Evolutionary conservation across 2,797 vertebrate genomes (phyloP).

Genomic region (Melanotaenia pygmaea): DNA sequence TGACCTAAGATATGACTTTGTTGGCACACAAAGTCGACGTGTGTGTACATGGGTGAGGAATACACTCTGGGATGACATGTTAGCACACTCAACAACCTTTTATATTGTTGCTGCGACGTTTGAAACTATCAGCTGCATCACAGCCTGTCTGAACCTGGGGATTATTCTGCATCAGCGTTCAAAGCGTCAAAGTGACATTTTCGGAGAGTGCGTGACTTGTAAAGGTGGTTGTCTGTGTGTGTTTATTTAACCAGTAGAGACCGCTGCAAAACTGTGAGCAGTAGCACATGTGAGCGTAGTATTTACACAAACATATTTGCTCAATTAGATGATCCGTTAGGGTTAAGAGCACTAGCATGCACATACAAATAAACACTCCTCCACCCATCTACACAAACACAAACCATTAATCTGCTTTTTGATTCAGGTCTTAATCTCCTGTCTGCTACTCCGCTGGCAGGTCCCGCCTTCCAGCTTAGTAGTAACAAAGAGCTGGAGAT

Average conservation of each 20-base stretch:
- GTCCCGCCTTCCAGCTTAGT: slow-evolving; percentile 73
- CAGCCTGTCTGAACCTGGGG: slow-evolving; percentile 31
- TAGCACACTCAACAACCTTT: slow-evolving; percentile 43
- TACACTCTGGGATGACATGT: slow-evolving; percentile 35
- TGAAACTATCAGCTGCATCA: slow-evolving; percentile 53
- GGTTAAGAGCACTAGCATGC: slow-evolving; percentile 11
- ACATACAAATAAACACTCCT: slow-evolving; percentile 17
- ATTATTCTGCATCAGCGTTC: slow-evolving; percentile 52
- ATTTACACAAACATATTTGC: slow-evolving; percentile 41
- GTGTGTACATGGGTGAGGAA: slow-evolving; percentile 9
- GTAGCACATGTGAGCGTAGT: slow-evolving; percentile 12
- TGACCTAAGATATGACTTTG: slow-evolving; percentile 16
- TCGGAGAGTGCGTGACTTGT: slow-evolving; percentile 27
- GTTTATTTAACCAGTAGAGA: slow-evolving; percentile 22
- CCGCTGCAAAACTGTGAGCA: slow-evolving; percentile 6
- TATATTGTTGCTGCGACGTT: slow-evolving; percentile 29
- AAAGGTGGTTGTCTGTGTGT: slow-evolving; percentile 7
- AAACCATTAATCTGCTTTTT: slow-evolving; percentile 76
- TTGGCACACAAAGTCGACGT: slow-evolving; percentile 42
- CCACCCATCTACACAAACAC: slow-evolving; percentile 12
- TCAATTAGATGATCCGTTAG: slow-evolving; percentile 32
- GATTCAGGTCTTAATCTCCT: slow-evolving; percentile 77
- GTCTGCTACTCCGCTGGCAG: slow-evolving; percentile 66
- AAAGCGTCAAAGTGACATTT: slow-evolving; percentile 51
- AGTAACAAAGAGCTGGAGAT: slow-evolving; percentile 69